Conservation (phyloP, 2,797 vertebrate species). For the Poeciliopsis presidionis region DNA sequence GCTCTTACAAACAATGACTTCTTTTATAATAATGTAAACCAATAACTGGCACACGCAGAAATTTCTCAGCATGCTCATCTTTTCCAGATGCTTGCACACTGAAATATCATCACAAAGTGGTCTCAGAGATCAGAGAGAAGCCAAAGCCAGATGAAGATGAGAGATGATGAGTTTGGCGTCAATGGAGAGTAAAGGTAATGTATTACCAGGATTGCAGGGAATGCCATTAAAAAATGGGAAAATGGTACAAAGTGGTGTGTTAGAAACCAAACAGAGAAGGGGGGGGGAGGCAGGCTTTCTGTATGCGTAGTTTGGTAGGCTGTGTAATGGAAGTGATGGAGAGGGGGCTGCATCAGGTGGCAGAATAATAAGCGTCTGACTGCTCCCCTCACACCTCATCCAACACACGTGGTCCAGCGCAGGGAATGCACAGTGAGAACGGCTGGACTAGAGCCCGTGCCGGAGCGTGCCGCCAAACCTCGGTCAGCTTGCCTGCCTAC, state of each 20-base stretch:
- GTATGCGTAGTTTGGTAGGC: slow-evolving; percentile 21
- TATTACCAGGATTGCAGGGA: slow-evolving; percentile 18
- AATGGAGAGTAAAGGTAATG: slow-evolving; percentile 29
- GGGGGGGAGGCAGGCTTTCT: slow-evolving; percentile 7
- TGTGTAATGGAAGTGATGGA: slow-evolving; percentile 43
- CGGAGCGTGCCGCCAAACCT: slow-evolving; percentile 67
- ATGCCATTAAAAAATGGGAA: slow-evolving; percentile 32
- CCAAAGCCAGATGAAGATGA: slow-evolving; percentile 45
- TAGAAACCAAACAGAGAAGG: slow-evolving; percentile 21
- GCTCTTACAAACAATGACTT: slow-evolving; percentile 73
- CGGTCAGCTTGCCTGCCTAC: slow-evolving; percentile 70
- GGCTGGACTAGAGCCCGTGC: slow-evolving; percentile 60
- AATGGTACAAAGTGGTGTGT: slow-evolving; percentile 31
- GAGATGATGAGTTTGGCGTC: slow-evolving; percentile 46
- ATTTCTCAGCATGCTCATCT: slow-evolving; percentile 52
- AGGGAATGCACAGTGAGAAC: slow-evolving; percentile 60
- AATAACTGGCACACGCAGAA: slow-evolving; percentile 68
- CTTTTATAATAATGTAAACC: slow-evolving; percentile 76
- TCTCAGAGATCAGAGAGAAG: slow-evolving; percentile 40
- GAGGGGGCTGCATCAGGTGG: slow-evolving; percentile 55
- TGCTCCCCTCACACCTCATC: slow-evolving; percentile 67
- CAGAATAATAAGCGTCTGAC: slow-evolving; percentile 62
- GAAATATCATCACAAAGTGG: slow-evolving; percentile 61
- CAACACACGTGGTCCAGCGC: slow-evolving; percentile 52
- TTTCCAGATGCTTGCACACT: slow-evolving; percentile 73